Conservation (phyloP, 2,113 vertebrate genomes). For the Pseudopipra pipra region DNA sequence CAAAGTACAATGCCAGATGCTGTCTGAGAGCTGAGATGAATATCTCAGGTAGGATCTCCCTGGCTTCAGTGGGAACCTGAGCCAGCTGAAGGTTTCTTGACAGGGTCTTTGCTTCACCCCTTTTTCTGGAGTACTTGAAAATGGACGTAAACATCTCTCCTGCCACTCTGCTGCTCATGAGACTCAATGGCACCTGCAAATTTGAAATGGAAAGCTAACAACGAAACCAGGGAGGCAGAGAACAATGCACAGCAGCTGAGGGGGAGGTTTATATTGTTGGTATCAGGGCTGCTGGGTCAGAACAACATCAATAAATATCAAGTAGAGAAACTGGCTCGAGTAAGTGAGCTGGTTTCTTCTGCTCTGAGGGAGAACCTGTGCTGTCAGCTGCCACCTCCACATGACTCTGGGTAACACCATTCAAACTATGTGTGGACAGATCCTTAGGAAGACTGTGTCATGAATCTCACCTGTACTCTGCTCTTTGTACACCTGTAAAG, state of each 20-base stretch:
- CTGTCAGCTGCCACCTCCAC: not conserved
- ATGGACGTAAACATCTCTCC: not conserved
- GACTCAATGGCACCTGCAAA: not conserved
- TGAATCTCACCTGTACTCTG: not conserved
- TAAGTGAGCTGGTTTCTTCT: not conserved
- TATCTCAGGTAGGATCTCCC: not conserved
- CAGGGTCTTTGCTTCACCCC: not conserved
- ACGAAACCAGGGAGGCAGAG: not conserved
- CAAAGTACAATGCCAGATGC: not conserved
- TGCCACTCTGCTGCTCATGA: not conserved
- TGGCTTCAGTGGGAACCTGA: not conserved
- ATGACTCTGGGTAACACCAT: not conserved
- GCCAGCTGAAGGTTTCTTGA: not conserved
- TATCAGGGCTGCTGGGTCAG: not conserved
- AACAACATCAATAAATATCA: constrained; percentile 1
- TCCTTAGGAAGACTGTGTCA: not conserved
- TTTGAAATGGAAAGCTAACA: not conserved
- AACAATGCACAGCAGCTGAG: not conserved
- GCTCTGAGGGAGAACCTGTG: not conserved
- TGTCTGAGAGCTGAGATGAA: not conserved
- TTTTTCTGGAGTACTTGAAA: not conserved
- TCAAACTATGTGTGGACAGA: rapidly evolving
- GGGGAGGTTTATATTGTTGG: not conserved
- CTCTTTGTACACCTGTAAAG: not conserved
- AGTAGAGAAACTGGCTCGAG: not conserved